Percentiles rank a stretch among this genome's conserved stretches.
phyloP scores from a whole-genome alignment of 2,113 vertebrate species.

The Tragulus kanchil region DNA sequence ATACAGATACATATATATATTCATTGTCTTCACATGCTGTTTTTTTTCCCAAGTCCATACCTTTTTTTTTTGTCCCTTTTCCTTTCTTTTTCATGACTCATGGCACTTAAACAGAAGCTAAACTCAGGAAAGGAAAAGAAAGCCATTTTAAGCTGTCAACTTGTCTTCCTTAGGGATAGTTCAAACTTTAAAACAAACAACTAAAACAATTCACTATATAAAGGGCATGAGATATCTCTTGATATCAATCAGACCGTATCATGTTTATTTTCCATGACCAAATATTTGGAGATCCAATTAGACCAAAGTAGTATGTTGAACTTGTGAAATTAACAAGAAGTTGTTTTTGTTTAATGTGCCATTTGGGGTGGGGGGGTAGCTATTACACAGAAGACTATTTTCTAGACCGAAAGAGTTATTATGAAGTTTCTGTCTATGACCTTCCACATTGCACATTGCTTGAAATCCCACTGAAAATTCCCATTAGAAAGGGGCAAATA shows the following conservation, averaged over 20 bases:
- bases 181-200: conserved; percentile 34
- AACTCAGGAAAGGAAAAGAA: background rate
- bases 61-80: background rate
- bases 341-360: conserved; percentile 17
- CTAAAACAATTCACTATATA: background rate
- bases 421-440: background rate
- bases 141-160: conserved; percentile 6
- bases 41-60: background rate
- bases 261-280: conserved; percentile 17
- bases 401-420: background rate
- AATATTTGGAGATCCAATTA: conserved; percentile 18
- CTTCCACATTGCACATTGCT: background rate
- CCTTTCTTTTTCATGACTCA: background rate
- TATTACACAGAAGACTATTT: background rate
- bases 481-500: background rate
- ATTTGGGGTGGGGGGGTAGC: background rate
- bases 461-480: background rate
- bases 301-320: background rate
- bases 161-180: background rate
- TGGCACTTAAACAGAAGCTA: background rate
- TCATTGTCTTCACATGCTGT: background rate
- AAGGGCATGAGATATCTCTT: background rate
- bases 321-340: background rate
- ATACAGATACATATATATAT: too few relatives aligned
- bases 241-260: background rate